Percentiles rank a stretch among this genome's conserved stretches.
Conservation (phyloP, 1,140 invertebrate species). For the Ips typographus region DNA sequence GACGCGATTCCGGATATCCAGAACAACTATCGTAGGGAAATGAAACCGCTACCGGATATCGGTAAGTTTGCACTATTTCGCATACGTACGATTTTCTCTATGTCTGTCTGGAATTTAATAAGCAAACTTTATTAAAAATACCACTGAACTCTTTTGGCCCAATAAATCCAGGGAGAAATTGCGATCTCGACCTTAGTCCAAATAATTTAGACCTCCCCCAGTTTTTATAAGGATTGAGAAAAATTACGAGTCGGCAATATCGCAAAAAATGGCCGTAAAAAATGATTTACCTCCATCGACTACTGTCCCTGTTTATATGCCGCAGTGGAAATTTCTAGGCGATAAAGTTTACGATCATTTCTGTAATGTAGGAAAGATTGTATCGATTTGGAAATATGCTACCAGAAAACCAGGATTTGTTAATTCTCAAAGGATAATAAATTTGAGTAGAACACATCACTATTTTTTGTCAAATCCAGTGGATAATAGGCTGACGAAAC, state of each 20-base stretch:
- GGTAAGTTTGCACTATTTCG: conserved; percentile 18
- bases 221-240: neutral
- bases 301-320: neutral
- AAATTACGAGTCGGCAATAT: conserved; percentile 8
- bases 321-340: neutral
- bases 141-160: no score
- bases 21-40: conserved; percentile 40
- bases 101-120: no score
- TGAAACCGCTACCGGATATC: conserved; percentile 38
- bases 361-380: neutral
- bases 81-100: no score
- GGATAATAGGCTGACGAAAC: no score
- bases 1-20: conserved; percentile 42
- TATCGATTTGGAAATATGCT: neutral
- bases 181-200: neutral
- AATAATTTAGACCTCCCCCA: neutral
- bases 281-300: neutral
- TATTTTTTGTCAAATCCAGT: no score
- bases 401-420: no score
- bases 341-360: neutral
- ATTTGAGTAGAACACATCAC: no score
- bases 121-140: no score
- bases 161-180: neutral
- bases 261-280: neutral
- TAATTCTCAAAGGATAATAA: no score